Evolutionary conservation across 2,797 vertebrate species (phyloP).

Genomic region (Emys orbicularis): DNA sequence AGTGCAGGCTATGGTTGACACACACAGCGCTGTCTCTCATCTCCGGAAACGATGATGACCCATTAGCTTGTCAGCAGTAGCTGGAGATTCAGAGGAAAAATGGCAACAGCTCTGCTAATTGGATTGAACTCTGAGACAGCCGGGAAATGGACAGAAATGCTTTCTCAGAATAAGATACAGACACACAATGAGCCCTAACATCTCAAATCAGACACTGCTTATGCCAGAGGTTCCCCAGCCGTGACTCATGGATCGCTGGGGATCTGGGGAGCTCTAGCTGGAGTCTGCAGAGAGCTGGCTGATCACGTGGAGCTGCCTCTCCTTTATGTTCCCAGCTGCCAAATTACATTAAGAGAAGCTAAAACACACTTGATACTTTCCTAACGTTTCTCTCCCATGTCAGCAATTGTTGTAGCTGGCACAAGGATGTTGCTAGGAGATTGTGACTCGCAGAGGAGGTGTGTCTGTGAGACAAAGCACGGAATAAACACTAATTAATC

Average conservation of each 20-base stretch:
- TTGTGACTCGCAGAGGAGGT: not conserved
- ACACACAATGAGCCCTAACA: not conserved
- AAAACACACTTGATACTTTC: not conserved
- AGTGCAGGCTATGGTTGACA: not conserved
- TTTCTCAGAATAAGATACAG: not conserved
- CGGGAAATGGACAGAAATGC: not conserved
- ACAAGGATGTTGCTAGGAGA: not conserved
- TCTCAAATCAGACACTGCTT: not conserved
- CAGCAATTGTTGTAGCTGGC: not conserved
- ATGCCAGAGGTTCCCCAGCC: not conserved
- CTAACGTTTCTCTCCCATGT: not conserved
- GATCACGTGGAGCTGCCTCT: not conserved
- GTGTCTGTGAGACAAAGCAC: not conserved
- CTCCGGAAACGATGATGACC: not conserved
- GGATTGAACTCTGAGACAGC: not conserved
- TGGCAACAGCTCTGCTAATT: not conserved
- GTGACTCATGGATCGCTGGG: not conserved
- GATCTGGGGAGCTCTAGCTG: not conserved
- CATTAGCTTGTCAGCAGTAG: not conserved
- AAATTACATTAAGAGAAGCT: not conserved
- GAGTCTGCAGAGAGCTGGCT: not conserved
- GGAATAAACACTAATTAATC: not conserved
- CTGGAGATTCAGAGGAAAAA: not conserved
- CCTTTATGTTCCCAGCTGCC: not conserved
- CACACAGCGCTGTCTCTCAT: not conserved